Conservation (phyloP, 1,140 invertebrate genomes). For the Pogonognathellus flavescens region DNA sequence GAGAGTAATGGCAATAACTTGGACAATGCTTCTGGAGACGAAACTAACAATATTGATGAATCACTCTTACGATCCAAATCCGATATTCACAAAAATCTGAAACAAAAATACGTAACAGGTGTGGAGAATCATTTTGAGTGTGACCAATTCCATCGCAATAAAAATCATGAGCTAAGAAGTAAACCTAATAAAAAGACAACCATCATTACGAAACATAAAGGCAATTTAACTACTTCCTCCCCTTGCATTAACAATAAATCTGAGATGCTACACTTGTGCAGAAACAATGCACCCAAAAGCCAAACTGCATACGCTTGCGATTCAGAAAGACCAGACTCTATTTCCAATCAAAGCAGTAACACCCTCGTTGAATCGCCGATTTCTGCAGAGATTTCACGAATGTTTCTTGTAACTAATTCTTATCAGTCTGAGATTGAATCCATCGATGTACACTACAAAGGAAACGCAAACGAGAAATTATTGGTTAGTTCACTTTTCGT, state of each 20-base stretch:
- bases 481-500: conserved; percentile 1
- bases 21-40: too few relatives aligned
- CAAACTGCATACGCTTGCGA: neutral
- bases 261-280: neutral
- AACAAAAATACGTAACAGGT: too few relatives aligned
- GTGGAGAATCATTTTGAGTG: neutral
- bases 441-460: neutral
- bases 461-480: neutral
- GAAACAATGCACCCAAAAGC: neutral
- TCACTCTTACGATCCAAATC: too few relatives aligned
- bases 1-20: too few relatives aligned
- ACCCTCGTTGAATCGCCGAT: neutral
- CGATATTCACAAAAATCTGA: too few relatives aligned
- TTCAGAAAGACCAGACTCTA: neutral
- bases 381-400: neutral
- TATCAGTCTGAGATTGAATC: neutral
- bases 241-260: neutral
- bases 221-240: conserved; percentile 14
- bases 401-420: neutral
- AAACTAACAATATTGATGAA: too few relatives aligned
- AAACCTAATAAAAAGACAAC: neutral
- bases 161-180: neutral
- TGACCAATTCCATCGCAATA: neutral
- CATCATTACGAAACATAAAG: neutral
- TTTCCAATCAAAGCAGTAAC: neutral